phyloP scores from a whole-genome alignment of 2,888 invertebrate genomes.

The Allacma fusca region DNA sequence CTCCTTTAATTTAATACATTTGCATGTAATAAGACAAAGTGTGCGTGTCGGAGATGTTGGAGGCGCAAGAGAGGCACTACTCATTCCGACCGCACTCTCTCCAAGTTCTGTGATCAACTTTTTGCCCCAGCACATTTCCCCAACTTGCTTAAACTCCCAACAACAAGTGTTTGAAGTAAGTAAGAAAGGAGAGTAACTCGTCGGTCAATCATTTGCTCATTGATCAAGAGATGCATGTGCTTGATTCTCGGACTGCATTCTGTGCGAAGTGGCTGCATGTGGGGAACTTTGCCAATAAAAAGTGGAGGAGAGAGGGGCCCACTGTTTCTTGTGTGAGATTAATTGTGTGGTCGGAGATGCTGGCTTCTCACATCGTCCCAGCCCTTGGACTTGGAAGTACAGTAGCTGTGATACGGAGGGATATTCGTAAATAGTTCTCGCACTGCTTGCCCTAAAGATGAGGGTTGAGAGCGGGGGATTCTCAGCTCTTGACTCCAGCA shows the following conservation, averaged over 20 bases:
- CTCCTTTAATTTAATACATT: conserved; percentile 35
- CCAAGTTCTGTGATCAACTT: background rate
- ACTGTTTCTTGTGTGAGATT: background rate
- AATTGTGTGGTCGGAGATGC: background rate
- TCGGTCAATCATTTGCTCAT: too few species aligned
- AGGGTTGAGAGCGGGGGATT: too few species aligned
- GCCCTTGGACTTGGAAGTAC: background rate
- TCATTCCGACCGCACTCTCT: background rate
- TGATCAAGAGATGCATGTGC: too few species aligned
- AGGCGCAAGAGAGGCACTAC: background rate
- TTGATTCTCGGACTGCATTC: too few species aligned
- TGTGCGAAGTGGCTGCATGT: background rate
- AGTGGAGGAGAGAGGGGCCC: background rate
- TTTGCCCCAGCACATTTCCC: background rate
- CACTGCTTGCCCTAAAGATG: background rate
- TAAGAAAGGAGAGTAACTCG: too few species aligned
- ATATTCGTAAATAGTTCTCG: background rate
- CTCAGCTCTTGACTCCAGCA: background rate
- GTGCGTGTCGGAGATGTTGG: background rate
- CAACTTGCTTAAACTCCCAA: background rate
- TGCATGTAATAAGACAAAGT: conserved; percentile 32
- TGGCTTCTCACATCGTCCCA: background rate
- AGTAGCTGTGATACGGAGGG: too few species aligned
- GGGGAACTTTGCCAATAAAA: conserved; percentile 1
- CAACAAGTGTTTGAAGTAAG: too few species aligned